phyloP scores from a whole-genome alignment of 2,113 vertebrate species.

The Gnathonemus echidnorhynchus region DNA sequence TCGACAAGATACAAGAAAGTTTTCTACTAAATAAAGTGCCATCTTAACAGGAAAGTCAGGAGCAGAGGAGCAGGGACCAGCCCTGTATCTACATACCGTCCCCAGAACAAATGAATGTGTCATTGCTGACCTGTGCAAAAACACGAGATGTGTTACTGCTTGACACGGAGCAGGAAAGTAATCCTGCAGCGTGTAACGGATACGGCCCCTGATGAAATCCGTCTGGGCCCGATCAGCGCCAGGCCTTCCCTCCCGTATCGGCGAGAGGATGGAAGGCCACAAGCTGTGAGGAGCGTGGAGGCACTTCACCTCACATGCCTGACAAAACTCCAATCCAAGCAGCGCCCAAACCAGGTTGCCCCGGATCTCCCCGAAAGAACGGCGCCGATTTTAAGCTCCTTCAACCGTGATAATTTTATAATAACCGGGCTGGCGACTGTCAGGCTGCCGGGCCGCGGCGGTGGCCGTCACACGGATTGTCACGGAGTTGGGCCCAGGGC shows the following conservation, averaged over 20 bases:
- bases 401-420: background rate
- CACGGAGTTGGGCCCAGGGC: background rate
- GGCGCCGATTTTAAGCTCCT: background rate
- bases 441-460: background rate
- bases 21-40: constrained; percentile 60
- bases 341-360: background rate
- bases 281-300: constrained; percentile 50
- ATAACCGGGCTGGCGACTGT: background rate
- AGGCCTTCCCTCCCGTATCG: constrained; percentile 48
- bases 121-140: constrained; percentile 84
- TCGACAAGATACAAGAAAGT: background rate
- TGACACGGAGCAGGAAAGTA: constrained; percentile 72
- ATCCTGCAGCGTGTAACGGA: constrained; percentile 78
- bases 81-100: constrained; percentile 42
- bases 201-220: constrained; percentile 77
- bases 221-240: constrained; percentile 69
- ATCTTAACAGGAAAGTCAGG: constrained; percentile 54
- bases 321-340: constrained; percentile 29
- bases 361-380: background rate
- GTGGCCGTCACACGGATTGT: background rate
- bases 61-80: constrained; percentile 43
- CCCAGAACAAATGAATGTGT: constrained; percentile 34
- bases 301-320: constrained; percentile 53
- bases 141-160: constrained; percentile 73
- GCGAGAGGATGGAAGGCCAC: constrained; percentile 49